Evolutionary conservation across 92 coral and sea anemone genomes (phyloP).

Genomic region (Montipora capitata): DNA sequence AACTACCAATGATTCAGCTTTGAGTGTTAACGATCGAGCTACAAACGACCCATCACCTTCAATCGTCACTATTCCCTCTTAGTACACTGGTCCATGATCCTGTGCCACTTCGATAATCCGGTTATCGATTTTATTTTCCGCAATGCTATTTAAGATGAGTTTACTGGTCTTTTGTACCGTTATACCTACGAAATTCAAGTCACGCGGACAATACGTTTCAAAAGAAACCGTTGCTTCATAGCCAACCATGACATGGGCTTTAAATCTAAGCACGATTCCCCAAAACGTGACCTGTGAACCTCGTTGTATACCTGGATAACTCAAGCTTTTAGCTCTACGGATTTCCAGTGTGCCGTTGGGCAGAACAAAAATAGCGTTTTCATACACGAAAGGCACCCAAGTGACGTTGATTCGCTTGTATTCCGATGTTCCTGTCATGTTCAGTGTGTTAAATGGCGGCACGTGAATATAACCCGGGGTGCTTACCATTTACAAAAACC

Average conservation of each 20-base stretch:
- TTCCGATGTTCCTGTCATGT: conserved; percentile 88
- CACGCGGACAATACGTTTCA: conserved; percentile 82
- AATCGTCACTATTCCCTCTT: conserved; percentile 91
- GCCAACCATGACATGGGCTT: conserved; percentile 92
- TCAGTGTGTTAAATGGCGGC: conserved; percentile 85
- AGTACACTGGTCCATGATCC: conserved; percentile 88
- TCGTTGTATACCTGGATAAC: conserved; percentile 78
- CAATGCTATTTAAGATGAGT: conserved; percentile 76
- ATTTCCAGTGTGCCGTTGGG: conserved; percentile 97
- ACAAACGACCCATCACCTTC: conserved; percentile 90
- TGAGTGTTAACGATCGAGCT: conserved; percentile 78
- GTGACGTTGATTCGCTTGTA: conserved; percentile 94
- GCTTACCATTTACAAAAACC: too few relatives aligned
- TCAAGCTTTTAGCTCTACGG: conserved; percentile 82
- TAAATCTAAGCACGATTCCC: conserved; percentile 88
- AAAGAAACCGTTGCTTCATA: conserved; percentile 87
- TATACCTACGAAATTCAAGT: conserved; percentile 92
- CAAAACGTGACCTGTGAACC: conserved; percentile 83
- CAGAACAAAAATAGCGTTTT: conserved; percentile 79
- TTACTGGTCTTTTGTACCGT: conserved; percentile 95
- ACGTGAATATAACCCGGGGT: conserved; percentile 96
- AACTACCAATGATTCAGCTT: conserved; percentile 84
- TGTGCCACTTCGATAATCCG: conserved; percentile 81
- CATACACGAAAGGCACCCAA: conserved; percentile 92
- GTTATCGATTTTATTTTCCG: conserved; percentile 78